Conservation (phyloP, 2,797 vertebrate species). For the Labroides dimidiatus region DNA sequence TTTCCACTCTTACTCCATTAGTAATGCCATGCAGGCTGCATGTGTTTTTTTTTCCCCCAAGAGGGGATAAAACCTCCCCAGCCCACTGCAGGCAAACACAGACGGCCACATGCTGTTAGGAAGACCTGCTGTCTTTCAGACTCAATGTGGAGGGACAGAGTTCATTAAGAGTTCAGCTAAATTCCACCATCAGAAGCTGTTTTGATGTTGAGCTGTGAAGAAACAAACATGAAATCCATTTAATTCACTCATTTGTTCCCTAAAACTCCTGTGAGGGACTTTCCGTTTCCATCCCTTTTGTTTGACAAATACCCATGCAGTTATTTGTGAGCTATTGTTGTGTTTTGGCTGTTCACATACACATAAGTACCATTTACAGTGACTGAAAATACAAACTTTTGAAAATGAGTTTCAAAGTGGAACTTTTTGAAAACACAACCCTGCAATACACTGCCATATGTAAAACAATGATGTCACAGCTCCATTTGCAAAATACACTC, state of each 20-base stretch:
- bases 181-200: slow-evolving; percentile 20
- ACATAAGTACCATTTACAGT: too few species aligned
- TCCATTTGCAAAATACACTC: too few species aligned
- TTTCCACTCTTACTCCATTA: slow-evolving; percentile 53
- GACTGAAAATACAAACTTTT: too few species aligned
- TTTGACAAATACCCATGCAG: too few species aligned
- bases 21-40: slow-evolving; percentile 26
- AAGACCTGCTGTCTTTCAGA: slow-evolving; percentile 29
- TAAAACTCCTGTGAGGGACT: not conserved
- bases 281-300: too few species aligned
- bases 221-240: not conserved
- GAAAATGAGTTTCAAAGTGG: too few species aligned
- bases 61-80: slow-evolving; percentile 25
- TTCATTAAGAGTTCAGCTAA: slow-evolving; percentile 19
- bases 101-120: slow-evolving; percentile 23
- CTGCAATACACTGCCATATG: too few species aligned
- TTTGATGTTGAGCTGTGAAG: not conserved
- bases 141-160: slow-evolving; percentile 20
- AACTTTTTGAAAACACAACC: too few species aligned
- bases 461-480: too few species aligned
- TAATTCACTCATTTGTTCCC: too few species aligned
- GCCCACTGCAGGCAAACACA: slow-evolving; percentile 26
- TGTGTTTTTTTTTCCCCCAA: slow-evolving; percentile 11
- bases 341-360: too few species aligned
- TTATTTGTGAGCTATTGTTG: too few species aligned